phyloP scores from a whole-genome alignment of 2,888 invertebrate species.

The Himalopsyche tibetana region DNA sequence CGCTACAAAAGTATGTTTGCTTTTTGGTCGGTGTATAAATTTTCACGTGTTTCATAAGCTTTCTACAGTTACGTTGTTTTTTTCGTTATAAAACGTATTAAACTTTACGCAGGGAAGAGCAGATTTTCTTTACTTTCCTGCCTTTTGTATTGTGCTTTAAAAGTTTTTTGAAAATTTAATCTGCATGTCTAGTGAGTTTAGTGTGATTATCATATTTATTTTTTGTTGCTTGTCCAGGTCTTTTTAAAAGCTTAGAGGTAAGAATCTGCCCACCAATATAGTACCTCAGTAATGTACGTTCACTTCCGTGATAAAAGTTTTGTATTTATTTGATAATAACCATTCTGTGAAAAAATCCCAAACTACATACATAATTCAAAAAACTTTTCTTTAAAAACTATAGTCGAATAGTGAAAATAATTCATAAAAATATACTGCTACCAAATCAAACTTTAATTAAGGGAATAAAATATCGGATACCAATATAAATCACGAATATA shows the following conservation, averaged over 20 bases:
- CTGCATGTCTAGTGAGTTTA: background rate
- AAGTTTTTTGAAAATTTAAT: background rate
- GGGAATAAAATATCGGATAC: too few species aligned
- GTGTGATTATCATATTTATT: background rate
- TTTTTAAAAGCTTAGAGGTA: background rate
- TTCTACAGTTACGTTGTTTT: background rate
- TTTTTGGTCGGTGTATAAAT: background rate
- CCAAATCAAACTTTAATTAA: too few species aligned
- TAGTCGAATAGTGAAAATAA: too few species aligned
- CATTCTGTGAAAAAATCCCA: too few species aligned
- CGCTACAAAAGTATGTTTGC: background rate
- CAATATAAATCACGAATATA: too few species aligned
- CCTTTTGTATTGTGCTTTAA: background rate
- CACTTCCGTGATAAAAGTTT: too few species aligned
- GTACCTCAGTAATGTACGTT: too few species aligned
- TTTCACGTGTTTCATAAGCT: constrained; percentile 1
- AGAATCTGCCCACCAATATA: background rate
- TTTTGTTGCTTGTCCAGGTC: background rate
- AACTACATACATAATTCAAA: too few species aligned
- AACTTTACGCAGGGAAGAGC: background rate
- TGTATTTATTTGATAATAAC: too few species aligned
- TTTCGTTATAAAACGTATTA: constrained; percentile 17
- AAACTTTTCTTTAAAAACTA: too few species aligned
- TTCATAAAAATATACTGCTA: too few species aligned
- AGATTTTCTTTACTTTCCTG: background rate